Evolutionary conservation across 2,888 invertebrate genomes (phyloP).

Genomic region (Tricholauxania praeusta): DNA sequence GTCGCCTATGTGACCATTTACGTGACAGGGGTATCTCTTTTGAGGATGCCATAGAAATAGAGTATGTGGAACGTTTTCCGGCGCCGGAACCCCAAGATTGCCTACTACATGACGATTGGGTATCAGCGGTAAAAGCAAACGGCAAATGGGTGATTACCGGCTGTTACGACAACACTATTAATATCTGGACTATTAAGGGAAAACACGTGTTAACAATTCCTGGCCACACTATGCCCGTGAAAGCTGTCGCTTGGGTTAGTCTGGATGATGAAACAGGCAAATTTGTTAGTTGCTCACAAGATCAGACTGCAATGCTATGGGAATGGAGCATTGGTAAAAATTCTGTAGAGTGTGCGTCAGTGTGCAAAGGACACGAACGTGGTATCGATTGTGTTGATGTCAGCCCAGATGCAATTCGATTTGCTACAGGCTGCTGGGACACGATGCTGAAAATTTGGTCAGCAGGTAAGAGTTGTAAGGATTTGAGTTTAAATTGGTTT

Average conservation of each 20-base stretch:
- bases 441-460: slow-evolving; percentile 94
- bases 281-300: slow-evolving; percentile 89
- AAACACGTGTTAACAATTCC: slow-evolving; percentile 86
- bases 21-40: slow-evolving; percentile 80
- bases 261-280: slow-evolving; percentile 74
- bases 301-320: slow-evolving; percentile 93
- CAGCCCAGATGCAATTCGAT: slow-evolving; percentile 73
- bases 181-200: slow-evolving; percentile 90
- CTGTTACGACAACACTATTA: slow-evolving; percentile 92
- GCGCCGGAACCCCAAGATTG: slow-evolving; percentile 94
- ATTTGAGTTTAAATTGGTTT: neutral
- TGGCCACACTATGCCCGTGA: slow-evolving; percentile 88
- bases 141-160: slow-evolving; percentile 88
- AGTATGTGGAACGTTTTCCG: slow-evolving; percentile 91
- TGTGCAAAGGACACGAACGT: slow-evolving; percentile 91
- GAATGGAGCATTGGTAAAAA: slow-evolving; percentile 82
- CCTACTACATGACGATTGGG: slow-evolving; percentile 97
- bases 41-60: slow-evolving; percentile 88
- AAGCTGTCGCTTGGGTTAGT: slow-evolving; percentile 89
- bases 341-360: slow-evolving; percentile 82
- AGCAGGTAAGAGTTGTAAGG: slow-evolving; percentile 69
- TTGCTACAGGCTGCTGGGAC: slow-evolving; percentile 94
- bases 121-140: slow-evolving; percentile 83
- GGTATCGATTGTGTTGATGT: slow-evolving; percentile 90
- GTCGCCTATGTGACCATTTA: slow-evolving; percentile 78